These are phyloP conservation scores for Amaurobius ferox DNA, from an alignment of 2,888 invertebrate genomes.

Conservation along the genomic window DNA sequence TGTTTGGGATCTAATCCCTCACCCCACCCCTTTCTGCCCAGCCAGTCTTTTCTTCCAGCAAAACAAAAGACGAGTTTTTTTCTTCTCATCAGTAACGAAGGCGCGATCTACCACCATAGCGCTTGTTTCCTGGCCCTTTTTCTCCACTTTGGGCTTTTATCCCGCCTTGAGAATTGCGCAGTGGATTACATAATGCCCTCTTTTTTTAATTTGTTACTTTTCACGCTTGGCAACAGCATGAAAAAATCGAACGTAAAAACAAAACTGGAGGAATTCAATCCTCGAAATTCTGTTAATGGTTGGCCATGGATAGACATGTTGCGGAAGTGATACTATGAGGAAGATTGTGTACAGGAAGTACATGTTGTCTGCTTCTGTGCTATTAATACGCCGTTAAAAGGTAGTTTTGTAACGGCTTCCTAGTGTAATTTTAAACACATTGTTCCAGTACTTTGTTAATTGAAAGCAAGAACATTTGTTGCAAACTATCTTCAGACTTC, in stretches of 20 bases:
- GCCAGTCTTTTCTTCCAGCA: slow-evolving; percentile 33
- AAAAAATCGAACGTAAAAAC: slow-evolving; percentile 31
- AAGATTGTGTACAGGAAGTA: slow-evolving; percentile 48
- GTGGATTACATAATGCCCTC: slow-evolving; percentile 46
- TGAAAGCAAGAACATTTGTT: background rate
- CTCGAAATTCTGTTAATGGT: slow-evolving; percentile 15
- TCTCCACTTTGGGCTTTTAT: slow-evolving; percentile 33
- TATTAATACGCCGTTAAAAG: background rate
- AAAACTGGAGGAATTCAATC: slow-evolving; percentile 39
- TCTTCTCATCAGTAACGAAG: background rate
- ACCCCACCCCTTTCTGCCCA: slow-evolving; percentile 10
- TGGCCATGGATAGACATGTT: slow-evolving; percentile 31
- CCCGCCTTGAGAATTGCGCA: slow-evolving; percentile 3
- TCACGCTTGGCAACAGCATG: slow-evolving; percentile 8
- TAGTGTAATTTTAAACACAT: background rate
- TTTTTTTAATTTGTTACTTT: slow-evolving; percentile 29
- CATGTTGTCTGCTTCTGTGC: background rate
- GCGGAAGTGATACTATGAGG: slow-evolving; percentile 31
- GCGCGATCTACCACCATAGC: slow-evolving; percentile 9
- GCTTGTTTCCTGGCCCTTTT: slow-evolving; percentile 40
- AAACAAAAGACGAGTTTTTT: slow-evolving; percentile 53
- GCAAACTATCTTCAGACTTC: no score
- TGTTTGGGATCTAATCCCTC: background rate
- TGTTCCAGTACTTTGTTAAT: background rate
- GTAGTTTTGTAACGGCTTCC: background rate